These are phyloP conservation scores for Acrocera orbiculus DNA, from an alignment of 2,888 invertebrate genomes.

Conservation along the genomic window DNA sequence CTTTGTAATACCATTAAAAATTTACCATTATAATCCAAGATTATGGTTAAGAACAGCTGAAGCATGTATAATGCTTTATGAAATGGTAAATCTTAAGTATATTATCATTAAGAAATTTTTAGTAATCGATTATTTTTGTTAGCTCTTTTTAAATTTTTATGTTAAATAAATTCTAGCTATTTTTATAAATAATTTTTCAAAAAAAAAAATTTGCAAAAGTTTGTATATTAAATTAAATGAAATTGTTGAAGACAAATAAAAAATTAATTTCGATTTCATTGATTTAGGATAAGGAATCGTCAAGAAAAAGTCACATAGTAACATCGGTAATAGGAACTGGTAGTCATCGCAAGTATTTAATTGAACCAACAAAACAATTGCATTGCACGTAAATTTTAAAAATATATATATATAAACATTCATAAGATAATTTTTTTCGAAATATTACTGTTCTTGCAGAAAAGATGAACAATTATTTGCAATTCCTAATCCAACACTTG, in stretches of 20 bases:
- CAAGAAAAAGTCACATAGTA: conserved; percentile 11
- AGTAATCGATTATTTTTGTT: too few species aligned
- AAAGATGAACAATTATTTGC: conserved; percentile 58
- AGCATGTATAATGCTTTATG: conserved; percentile 60
- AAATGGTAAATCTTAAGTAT: conserved; percentile 14
- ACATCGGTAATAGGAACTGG: conserved; percentile 17
- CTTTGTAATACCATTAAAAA: conserved; percentile 66
- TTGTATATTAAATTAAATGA: too few species aligned
- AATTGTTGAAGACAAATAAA: too few species aligned
- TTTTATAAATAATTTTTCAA: too few species aligned
- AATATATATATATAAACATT: conserved; percentile 1
- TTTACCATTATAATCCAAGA: conserved; percentile 72
- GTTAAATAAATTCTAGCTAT: too few species aligned
- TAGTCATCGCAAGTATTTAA: conserved; percentile 15
- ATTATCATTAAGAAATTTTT: too few species aligned
- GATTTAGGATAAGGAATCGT: not conserved
- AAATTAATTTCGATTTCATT: too few species aligned
- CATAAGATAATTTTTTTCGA: too few species aligned
- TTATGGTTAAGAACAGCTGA: conserved; percentile 89
- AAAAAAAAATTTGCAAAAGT: too few species aligned
- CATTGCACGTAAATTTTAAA: conserved; percentile 17
- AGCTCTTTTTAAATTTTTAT: too few species aligned
- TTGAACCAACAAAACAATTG: conserved; percentile 15
- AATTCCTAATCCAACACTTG: conserved; percentile 71
- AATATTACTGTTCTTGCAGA: conserved; percentile 22